Conservation (phyloP, 2,888 invertebrate species). For the Melanophora roralis region DNA sequence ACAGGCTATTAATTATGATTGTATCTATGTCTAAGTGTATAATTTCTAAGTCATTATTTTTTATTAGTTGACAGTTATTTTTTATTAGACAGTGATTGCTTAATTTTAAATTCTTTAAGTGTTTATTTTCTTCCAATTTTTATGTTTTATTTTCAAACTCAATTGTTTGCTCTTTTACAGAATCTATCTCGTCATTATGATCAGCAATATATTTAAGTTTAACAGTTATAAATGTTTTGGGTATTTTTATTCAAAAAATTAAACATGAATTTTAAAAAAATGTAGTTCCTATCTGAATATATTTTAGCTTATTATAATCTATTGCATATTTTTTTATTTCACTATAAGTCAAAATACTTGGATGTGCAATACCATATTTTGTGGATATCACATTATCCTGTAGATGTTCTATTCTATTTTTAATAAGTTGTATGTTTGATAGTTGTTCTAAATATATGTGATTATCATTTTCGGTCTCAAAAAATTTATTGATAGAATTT, state of each 20-base stretch:
- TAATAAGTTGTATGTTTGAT: too few relatives aligned
- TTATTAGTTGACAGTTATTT: slow-evolving; percentile 10
- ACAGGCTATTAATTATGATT: too few relatives aligned
- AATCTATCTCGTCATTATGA: neutral
- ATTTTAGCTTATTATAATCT: too few relatives aligned
- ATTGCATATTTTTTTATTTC: too few relatives aligned
- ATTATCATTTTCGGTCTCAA: too few relatives aligned
- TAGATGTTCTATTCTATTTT: too few relatives aligned
- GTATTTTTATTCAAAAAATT: neutral
- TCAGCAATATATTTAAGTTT: neutral
- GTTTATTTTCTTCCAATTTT: neutral
- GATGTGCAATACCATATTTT: too few relatives aligned
- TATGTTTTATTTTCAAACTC: neutral
- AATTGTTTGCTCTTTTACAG: neutral
- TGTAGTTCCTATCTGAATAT: too few relatives aligned
- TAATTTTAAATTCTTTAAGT: neutral
- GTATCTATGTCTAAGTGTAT: neutral
- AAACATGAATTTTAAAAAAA: neutral
- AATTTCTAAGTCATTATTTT: slow-evolving; percentile 1
- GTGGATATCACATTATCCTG: too few relatives aligned
- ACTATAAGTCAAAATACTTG: too few relatives aligned
- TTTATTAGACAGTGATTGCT: neutral
- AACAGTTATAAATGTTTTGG: neutral
- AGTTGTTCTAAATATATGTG: too few relatives aligned
- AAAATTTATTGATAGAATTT: too few relatives aligned